Base-by-base conservation (phyloP, 2,888 invertebrate genomes). In the Tachina grossa region DNA sequence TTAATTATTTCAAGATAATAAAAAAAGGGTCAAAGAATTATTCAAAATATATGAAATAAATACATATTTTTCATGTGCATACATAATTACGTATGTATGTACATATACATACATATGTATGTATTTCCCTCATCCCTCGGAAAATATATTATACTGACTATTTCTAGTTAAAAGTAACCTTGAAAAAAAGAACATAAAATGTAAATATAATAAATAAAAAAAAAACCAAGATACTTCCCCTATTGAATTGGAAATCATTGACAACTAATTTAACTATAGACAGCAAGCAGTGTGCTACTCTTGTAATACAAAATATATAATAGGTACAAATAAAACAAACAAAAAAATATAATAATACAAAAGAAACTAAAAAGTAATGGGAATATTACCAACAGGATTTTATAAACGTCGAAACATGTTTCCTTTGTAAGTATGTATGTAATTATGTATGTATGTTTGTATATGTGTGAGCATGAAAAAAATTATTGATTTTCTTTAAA, bases 231-330 rank as follows among this genome's bases (percentile, higher is more conserved):
- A 4, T 31, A 59, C 19, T 63, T 76, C 57, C 77, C 16, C 75
- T 22, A 77, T 45, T 13, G 49, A 72, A 77, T 74, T 74, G n/a
- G 63, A 77, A 85, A 74, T 61, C 72, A 81, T 69, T 77, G 81
- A 81, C 77, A 77, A 80, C 49, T 61, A 80, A 81, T 77, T 84
- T 76, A 80, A 69, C 68, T 53, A 76, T 43, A 68, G 72, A 53
- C 16, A 61, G 1, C 31, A 53, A 47, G 71, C 51, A 69, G 55
- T 1, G 2, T 2, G 1, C 22, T 39, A 45, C 16, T 31, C 31
- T 31, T 31, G 31, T 31, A 57, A 69, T 10, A 74, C 16, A 59
- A 66, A 74, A 81, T n/a, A n/a, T n/a, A n/a, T 51, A 68, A 66
- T 49, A 80, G 66, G 51, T 16, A n/a, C 11, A 59, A 31, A 69